Evolutionary conservation across 2,888 invertebrate species (phyloP).

Genomic region (Synanthedon myopaeformis): DNA sequence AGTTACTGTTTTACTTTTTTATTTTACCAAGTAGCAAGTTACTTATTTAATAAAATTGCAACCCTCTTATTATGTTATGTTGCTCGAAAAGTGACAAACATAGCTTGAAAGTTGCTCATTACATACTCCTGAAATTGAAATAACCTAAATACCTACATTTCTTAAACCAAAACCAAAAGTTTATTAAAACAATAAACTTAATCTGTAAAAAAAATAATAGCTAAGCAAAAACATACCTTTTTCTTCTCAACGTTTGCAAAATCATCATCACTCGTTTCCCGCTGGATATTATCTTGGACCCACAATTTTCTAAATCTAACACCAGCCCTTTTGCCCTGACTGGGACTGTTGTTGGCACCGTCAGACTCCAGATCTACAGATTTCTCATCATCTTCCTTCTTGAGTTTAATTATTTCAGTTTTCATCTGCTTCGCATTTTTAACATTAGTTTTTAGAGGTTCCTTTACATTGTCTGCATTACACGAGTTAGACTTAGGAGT

Average conservation of each 20-base stretch:
- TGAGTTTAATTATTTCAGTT: slow-evolving; percentile 17
- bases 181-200: no score
- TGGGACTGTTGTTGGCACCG: slow-evolving; percentile 38
- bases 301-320: slow-evolving; percentile 55
- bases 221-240: slow-evolving; percentile 30
- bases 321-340: slow-evolving; percentile 38
- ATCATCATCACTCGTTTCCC: slow-evolving; percentile 50
- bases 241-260: slow-evolving; percentile 35
- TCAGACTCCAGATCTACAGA: slow-evolving; percentile 48
- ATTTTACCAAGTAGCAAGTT: no score
- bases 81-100: no score
- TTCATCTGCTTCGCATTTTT: not conserved
- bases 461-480: not conserved
- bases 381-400: slow-evolving; percentile 58
- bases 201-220: not conserved
- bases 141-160: no score
- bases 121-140: no score
- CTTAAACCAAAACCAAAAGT: no score
- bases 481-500: not conserved
- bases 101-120: no score
- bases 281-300: slow-evolving; percentile 32
- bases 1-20: no score
- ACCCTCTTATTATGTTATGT: no score
- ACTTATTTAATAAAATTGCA: no score
- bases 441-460: not conserved